Conservation (phyloP, 1,140 invertebrate species). For the Stegodyphus mimosarum region DNA sequence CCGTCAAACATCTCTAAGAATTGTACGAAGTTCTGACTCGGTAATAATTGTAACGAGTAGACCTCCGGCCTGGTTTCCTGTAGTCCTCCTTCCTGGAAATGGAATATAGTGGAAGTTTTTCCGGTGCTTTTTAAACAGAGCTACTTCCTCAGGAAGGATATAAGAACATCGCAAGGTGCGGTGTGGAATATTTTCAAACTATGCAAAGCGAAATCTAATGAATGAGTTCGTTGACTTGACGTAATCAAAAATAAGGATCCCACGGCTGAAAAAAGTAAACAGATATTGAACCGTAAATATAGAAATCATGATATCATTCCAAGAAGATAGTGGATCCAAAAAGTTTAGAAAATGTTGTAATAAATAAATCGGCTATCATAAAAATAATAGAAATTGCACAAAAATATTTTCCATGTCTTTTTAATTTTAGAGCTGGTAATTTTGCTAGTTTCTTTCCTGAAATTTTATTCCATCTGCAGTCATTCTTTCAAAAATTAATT, state of each 20-base stretch:
- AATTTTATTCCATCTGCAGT: too few species aligned
- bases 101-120: slow-evolving; percentile 47
- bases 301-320: too few species aligned
- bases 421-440: too few species aligned
- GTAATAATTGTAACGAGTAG: slow-evolving; percentile 34
- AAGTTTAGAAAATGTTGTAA: too few species aligned
- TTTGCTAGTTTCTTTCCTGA: too few species aligned
- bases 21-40: slow-evolving; percentile 2
- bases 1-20: slow-evolving; percentile 40
- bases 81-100: slow-evolving; percentile 44
- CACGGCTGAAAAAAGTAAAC: too few species aligned
- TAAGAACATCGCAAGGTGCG: slow-evolving; percentile 32
- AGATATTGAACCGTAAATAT: too few species aligned
- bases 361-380: too few species aligned
- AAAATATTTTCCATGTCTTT: too few species aligned
- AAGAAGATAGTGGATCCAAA: too few species aligned
- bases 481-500: too few species aligned
- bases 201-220: not conserved
- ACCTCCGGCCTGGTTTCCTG: slow-evolving; percentile 47
- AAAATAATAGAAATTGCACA: too few species aligned
- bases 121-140: slow-evolving; percentile 31
- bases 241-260: not conserved
- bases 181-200: slow-evolving; percentile 8
- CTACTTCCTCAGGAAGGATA: slow-evolving; percentile 49
- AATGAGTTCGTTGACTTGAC: not conserved